Evolutionary conservation across 2,888 invertebrate species (phyloP), one percentile per base, ranked within the genome.

Genomic region (Yponomeuta cagnagella): DNA sequence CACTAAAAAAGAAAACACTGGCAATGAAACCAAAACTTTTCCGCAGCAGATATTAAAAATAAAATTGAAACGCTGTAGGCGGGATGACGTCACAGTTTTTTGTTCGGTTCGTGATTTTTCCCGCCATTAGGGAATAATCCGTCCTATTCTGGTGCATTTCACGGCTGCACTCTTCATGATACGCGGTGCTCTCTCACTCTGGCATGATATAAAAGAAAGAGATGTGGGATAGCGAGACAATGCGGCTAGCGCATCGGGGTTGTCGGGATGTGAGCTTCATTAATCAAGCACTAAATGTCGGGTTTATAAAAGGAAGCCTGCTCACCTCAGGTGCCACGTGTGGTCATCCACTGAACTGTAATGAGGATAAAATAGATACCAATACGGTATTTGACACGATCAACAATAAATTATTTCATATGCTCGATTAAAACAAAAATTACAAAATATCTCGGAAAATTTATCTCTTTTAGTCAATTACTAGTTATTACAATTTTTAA

Each of bases 61-160:
- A 58, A 58, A 58, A 58, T 12, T 58, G 4, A 58, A 58, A 58
- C 52, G 12, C 52, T 15, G 52, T 58, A 15, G 52, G 52, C 12
- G 68, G 30, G 52, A 31, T 52, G 68, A 69, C 67, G 67, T 67
- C 33, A n/a, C 43, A 15, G 52, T 58, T 58, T 58, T 58, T 58
- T 58, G 52, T 15, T 58, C 52, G 52, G 52, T 15, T 15, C 58
- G 69, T 37, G 70, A 72, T 71, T 87, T 85, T 84, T 81, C 76
- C 77, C 77, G 71, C 79, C 79, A 81, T 83, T 82, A 82, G 82
- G 83, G 80, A 76, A 78, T 85, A 84, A 83, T 83, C 82, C 82
- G 69, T 3, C 69, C 33, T 31, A 58, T 63, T 63, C 63, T 33
- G 58, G 67, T 67, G 37, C n/a, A 63, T 69, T 63, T 33, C 15